Conservation (phyloP, 2,797 vertebrate genomes). For the Sebastes kiyomatsui region DNA sequence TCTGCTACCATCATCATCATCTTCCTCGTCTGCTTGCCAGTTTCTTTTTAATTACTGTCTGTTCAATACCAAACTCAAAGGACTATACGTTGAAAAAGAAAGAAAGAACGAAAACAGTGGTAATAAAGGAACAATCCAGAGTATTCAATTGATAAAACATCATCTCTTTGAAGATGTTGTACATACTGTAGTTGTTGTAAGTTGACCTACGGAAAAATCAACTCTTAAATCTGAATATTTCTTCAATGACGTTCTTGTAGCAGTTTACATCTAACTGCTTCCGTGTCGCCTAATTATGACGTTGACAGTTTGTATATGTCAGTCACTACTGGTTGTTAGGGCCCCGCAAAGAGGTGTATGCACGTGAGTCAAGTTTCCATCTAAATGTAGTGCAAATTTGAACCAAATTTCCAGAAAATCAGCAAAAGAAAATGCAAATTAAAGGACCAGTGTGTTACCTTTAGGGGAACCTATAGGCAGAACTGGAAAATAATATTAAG, state of each 20-base stretch:
- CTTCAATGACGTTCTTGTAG: not conserved
- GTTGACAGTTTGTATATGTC: not conserved
- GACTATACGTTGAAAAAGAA: not conserved
- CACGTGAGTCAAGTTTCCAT: not conserved
- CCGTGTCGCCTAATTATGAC: not conserved
- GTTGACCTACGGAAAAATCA: not conserved
- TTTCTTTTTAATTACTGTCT: not conserved
- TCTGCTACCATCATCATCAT: constrained; percentile 4
- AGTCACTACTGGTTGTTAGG: not conserved
- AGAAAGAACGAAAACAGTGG: not conserved
- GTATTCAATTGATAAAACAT: not conserved
- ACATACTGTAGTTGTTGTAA: not conserved
- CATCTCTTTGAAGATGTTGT: not conserved
- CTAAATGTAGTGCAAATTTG: not conserved
- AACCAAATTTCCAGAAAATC: not conserved
- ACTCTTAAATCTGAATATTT: not conserved
- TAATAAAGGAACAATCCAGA: not conserved
- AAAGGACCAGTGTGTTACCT: no score
- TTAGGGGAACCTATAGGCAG: no score
- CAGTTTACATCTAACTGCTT: not conserved
- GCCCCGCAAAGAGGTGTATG: not conserved
- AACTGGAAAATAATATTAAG: no score
- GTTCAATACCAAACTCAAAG: not conserved
- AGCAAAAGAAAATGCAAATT: not conserved
- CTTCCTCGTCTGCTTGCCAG: not conserved